Base-by-base conservation (phyloP, 30 jellyfish, hydroid and myxozoan genomes). In the Turritopsis rubra region DNA sequence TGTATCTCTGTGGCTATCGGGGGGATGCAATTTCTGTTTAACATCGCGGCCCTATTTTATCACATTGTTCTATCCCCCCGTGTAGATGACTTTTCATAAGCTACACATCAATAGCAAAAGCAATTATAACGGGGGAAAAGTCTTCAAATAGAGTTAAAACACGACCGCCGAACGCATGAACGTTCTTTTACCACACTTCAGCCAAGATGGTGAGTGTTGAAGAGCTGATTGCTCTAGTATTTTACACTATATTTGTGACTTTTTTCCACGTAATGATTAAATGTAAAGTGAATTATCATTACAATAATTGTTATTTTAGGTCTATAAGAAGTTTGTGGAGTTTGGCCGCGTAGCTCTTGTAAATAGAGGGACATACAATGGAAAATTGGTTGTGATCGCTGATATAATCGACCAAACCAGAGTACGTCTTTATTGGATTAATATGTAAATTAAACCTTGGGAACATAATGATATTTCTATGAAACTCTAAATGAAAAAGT, bases 321-420 rank as follows among this genome's bases (percentile, higher is more conserved):
- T 88, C 65, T 92, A 80, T 95, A 88, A 78, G 73, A 87, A 93
- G 75, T 92, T 92, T 80, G 98, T 92, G 19, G 89, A 92, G 80
- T 86, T 95, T 20, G 98, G 96, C 81, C 98, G 98, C 72, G 91
- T 92, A 23, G 96, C 98, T 72, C 89, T 92, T n/a, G 96, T 87
- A 18, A 92, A 92, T 79, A 79, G 89, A 53, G 98, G 98, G 71
- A 88, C 81, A 52, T 92, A 79, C 95, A 52, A 81, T 53, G 98
- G 96, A 52, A 92, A 92, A 82, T 83, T 92, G 79, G 95, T 92
- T 70, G 98, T 92, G 80, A 87, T 92, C 72, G 95, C 84, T 29
- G 96, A 92, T 79, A 92, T 92, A 21, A 74, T 92, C 70, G 94
- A 88, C 75, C 96, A 87, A 21, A 87, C 79, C 78, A 87, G 98